Conservation (phyloP, 2,888 invertebrate genomes). For the Hyposoter dolosus region DNA sequence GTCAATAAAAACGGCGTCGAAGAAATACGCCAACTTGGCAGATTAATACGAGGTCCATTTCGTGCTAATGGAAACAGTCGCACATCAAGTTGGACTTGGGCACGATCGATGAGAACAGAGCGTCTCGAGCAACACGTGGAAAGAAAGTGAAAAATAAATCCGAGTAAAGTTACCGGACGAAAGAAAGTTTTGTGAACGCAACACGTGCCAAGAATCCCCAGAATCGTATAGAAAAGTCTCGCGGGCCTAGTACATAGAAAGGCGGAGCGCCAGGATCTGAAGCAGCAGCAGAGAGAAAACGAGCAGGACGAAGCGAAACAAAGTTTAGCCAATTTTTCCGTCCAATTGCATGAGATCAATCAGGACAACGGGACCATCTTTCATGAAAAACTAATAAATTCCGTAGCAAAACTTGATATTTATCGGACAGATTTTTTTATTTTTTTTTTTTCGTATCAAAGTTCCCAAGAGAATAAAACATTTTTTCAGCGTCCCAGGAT, state of each 20-base stretch:
- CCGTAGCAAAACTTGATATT: not conserved
- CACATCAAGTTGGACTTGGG: not conserved
- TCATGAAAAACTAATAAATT: not conserved
- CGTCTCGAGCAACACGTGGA: conserved; percentile 6
- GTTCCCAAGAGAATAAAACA: not conserved
- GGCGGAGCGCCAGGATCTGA: not conserved
- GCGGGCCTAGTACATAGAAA: not conserved
- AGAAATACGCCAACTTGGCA: not conserved
- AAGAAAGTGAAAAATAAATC: conserved; percentile 29
- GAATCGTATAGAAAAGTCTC: conserved; percentile 37
- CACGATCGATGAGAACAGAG: conserved; percentile 1
- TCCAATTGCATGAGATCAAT: conserved; percentile 7
- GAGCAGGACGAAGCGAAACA: conserved; percentile 11
- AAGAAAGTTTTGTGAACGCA: conserved; percentile 35
- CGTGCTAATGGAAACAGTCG: not conserved
- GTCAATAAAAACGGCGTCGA: not conserved
- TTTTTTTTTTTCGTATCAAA: not conserved
- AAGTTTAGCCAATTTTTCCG: conserved; percentile 11
- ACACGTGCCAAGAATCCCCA: conserved; percentile 52
- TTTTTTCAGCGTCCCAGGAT: not conserved
- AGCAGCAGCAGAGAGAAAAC: not conserved
- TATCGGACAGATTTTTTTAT: not conserved
- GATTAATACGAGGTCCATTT: not conserved
- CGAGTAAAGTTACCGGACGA: conserved; percentile 18
- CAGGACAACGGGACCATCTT: not conserved